Evolutionary conservation across 2,113 vertebrate genomes (phyloP).

Genomic region (Octodon degus): DNA sequence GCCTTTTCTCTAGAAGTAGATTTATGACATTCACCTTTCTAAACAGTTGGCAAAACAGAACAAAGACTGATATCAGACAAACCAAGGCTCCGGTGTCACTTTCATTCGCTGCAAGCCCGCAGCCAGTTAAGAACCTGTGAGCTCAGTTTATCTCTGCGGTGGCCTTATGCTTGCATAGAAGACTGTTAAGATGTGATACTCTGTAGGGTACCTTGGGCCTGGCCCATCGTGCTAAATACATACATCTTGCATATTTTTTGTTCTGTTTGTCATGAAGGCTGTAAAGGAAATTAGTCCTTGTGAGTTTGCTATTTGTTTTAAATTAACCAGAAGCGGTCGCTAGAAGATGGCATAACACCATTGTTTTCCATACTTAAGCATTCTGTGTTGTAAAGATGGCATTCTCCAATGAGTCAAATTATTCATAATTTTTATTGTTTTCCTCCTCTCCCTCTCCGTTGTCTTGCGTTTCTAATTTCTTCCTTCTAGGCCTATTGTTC

Average conservation of each 20-base stretch:
- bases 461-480: constrained; percentile 11
- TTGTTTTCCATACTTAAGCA: background rate
- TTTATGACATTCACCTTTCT: background rate
- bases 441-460: background rate
- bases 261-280: background rate
- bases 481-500: background rate
- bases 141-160: background rate
- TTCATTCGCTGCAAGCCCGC: background rate
- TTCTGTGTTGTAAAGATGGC: constrained; percentile 20
- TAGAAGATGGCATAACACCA: background rate
- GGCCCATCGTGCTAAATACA: background rate
- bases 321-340: constrained; percentile 62
- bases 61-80: background rate
- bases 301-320: background rate
- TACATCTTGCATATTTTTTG: constrained; percentile 5
- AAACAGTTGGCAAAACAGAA: background rate
- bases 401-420: background rate
- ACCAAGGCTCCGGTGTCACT: background rate
- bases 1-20: background rate
- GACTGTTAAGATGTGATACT: background rate
- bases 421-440: background rate
- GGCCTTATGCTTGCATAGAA: background rate
- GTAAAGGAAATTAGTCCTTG: background rate
- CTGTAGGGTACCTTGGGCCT: background rate
- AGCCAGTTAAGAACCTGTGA: background rate